These are phyloP conservation scores for Actinopyga echinites DNA, from an alignment of 53 echinoderm and acorn worm species.

Conservation along the genomic window DNA sequence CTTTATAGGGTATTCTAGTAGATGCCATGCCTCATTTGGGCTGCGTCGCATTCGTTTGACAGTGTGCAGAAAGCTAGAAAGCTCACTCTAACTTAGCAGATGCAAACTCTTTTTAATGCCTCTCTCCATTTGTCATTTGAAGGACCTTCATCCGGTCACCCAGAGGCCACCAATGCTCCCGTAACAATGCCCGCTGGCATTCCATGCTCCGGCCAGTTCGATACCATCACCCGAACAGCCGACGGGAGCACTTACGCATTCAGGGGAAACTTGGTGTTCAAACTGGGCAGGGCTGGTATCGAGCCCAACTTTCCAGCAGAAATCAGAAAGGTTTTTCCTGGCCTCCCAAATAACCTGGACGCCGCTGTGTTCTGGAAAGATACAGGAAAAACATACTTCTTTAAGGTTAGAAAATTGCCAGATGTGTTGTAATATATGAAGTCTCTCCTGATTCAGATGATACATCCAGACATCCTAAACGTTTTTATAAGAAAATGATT, in stretches of 20 bases:
- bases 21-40: no score
- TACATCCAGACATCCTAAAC: background rate
- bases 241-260: conserved; percentile 75
- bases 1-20: no score
- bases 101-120: no score
- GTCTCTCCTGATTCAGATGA: background rate
- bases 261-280: conserved; percentile 61
- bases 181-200: conserved; percentile 21
- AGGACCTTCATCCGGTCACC: conserved; percentile 10
- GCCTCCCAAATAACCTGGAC: conserved; percentile 71
- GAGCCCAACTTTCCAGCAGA: conserved; percentile 50
- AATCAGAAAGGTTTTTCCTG: conserved; percentile 62
- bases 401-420: conserved; percentile 62
- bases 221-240: conserved; percentile 47
- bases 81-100: no score
- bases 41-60: no score
- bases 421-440: background rate
- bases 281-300: conserved; percentile 13
- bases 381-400: conserved; percentile 61
- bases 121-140: no score
- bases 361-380: conserved; percentile 58
- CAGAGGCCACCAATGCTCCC: conserved; percentile 49
- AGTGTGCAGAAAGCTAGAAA: no score
- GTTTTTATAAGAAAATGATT: no score
- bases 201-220: conserved; percentile 45